Percentiles rank a stretch among this genome's conserved stretches.
Conservation (phyloP, 2,888 invertebrate genomes). For the Brachypterus glaber region DNA sequence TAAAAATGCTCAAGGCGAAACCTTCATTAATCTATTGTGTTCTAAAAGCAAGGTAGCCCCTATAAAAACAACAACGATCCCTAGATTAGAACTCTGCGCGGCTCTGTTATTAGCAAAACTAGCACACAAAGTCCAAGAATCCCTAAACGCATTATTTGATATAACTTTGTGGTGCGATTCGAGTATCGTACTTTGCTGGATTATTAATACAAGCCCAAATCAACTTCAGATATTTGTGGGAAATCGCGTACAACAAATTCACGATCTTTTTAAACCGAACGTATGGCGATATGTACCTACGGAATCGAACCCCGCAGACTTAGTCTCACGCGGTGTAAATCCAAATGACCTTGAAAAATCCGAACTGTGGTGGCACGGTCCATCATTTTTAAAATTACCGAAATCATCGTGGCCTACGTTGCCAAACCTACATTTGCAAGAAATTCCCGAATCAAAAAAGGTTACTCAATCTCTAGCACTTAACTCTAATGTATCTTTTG, state of each 20-base stretch:
- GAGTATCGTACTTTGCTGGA: conserved; percentile 14
- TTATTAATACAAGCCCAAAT: conserved; percentile 8
- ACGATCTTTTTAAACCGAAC: conserved; percentile 3
- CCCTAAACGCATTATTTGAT: no score
- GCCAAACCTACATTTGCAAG: background rate
- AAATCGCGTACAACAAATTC: conserved; percentile 14
- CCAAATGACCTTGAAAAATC: conserved; percentile 3
- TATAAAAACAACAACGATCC: conserved; percentile 12
- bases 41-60: conserved; percentile 16
- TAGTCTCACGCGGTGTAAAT: conserved; percentile 3
- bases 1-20: background rate
- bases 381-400: conserved; percentile 5
- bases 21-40: conserved; percentile 8
- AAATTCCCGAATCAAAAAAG: background rate
- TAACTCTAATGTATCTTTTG: conserved; percentile 7
- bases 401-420: background rate
- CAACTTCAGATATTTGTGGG: conserved; percentile 12
- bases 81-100: conserved; percentile 16
- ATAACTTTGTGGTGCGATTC: conserved; percentile 14
- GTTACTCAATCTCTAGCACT: conserved; percentile 1
- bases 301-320: conserved; percentile 13
- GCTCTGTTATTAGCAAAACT: conserved; percentile 15
- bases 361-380: conserved; percentile 9
- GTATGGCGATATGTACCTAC: conserved; percentile 12
- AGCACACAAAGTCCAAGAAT: conserved; percentile 6